Percentiles rank a stretch among this genome's conserved stretches.
Evolutionary conservation across 2,888 invertebrate species (phyloP).

Genomic region (Mechanitis mazaeus): DNA sequence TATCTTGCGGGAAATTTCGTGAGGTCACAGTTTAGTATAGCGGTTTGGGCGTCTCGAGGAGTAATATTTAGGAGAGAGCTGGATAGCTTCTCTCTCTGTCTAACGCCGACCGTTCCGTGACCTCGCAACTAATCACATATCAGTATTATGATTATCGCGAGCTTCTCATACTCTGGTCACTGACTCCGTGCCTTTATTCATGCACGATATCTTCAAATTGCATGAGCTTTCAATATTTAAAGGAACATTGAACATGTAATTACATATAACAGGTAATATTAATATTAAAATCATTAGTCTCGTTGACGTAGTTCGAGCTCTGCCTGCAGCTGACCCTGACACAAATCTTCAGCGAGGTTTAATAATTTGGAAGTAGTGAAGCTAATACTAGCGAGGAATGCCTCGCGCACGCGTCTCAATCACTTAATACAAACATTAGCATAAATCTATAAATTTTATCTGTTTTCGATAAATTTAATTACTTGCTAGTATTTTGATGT

Average conservation of each 20-base stretch:
- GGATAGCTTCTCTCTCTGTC: conserved; percentile 57
- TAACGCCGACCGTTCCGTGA: conserved; percentile 73
- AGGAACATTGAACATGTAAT: too few species aligned
- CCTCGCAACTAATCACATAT: conserved; percentile 74
- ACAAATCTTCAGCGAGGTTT: conserved; percentile 57
- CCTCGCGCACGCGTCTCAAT: conserved; percentile 59
- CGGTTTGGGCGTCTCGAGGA: conserved; percentile 64
- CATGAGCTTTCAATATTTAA: too few species aligned
- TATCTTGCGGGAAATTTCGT: conserved; percentile 71
- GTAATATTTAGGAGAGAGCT: conserved; percentile 39
- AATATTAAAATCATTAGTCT: conserved; percentile 28
- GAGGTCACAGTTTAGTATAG: conserved; percentile 76
- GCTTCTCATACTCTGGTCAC: conserved; percentile 70
- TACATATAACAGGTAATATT: neutral
- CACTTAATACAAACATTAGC: conserved; percentile 61
- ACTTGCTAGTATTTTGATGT: conserved; percentile 53
- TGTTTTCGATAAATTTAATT: conserved; percentile 61
- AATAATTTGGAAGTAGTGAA: conserved; percentile 60
- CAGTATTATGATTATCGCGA: conserved; percentile 75
- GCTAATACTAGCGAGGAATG: conserved; percentile 40
- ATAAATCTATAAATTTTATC: conserved; percentile 55
- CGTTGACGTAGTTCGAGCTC: too few species aligned
- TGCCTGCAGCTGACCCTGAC: conserved; percentile 31
- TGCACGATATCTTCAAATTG: too few species aligned
- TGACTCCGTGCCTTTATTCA: conserved; percentile 50